Conservation (phyloP, 1,140 invertebrate species). For the Eufriesea mexicana region DNA sequence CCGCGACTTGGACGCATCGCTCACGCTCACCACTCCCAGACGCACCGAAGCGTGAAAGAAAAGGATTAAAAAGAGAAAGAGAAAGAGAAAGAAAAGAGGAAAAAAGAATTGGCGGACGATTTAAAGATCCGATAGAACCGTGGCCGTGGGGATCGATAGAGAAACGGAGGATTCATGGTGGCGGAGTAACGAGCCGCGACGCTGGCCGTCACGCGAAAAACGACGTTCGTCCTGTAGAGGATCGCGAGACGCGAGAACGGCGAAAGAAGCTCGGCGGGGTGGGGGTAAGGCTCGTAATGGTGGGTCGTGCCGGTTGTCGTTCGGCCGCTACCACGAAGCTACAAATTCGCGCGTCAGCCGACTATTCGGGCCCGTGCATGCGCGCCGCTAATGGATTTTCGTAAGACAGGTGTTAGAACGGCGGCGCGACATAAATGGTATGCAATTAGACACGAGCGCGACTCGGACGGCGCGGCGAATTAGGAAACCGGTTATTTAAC, state of each 20-base stretch:
- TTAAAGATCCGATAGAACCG: neutral
- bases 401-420: conserved; percentile 53
- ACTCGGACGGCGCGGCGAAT: conserved; percentile 47
- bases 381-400: conserved; percentile 49
- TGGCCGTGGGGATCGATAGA: conserved; percentile 3
- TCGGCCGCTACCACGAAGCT: neutral
- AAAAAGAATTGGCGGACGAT: neutral
- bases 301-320: neutral
- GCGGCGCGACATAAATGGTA: conserved; percentile 48
- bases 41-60: too few relatives aligned
- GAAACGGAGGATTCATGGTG: neutral
- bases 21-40: too few relatives aligned
- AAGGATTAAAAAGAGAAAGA: neutral
- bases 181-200: conserved; percentile 9
- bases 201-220: conserved; percentile 7
- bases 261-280: neutral
- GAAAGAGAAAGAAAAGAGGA: neutral
- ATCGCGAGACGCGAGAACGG: neutral
- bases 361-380: conserved; percentile 42
- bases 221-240: neutral
- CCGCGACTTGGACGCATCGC: too few relatives aligned
- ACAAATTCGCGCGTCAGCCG: conserved; percentile 41
- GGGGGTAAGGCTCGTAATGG: neutral
- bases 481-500: conserved; percentile 58
- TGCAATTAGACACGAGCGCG: conserved; percentile 50